These are phyloP conservation scores for Ormyrus labotus DNA, from an alignment of 2,888 invertebrate species.

Conservation along the genomic window DNA sequence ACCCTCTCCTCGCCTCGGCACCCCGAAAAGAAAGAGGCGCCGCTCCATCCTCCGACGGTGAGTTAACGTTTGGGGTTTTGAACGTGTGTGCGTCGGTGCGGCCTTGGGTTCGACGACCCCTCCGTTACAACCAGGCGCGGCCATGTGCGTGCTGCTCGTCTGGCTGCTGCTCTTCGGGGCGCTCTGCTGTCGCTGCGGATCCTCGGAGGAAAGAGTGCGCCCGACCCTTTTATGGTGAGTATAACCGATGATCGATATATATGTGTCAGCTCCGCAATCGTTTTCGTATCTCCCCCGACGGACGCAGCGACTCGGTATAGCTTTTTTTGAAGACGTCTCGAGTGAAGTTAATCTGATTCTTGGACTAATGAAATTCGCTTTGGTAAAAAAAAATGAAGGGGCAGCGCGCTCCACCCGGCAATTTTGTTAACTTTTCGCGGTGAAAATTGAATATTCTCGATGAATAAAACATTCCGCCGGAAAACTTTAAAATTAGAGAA, in stretches of 20 bases:
- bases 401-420: not conserved
- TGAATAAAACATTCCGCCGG: constrained; percentile 9
- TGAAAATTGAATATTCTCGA: not conserved
- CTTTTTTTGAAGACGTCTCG: too few species aligned
- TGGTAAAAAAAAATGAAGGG: not conserved
- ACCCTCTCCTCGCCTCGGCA: too few species aligned
- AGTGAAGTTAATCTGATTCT: too few species aligned
- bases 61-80: too few species aligned
- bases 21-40: too few species aligned
- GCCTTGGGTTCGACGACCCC: too few species aligned
- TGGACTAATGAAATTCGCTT: not conserved
- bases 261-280: too few species aligned
- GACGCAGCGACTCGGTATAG: too few species aligned
- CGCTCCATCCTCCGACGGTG: too few species aligned
- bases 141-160: constrained; percentile 65
- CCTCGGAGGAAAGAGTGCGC: constrained; percentile 67
- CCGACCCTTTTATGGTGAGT: constrained; percentile 69
- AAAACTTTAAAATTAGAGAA: constrained; percentile 4
- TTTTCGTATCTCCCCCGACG: too few species aligned
- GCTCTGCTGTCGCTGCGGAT: constrained; percentile 69
- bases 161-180: constrained; percentile 68
- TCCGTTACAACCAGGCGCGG: constrained; percentile 61
- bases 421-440: not conserved
- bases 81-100: too few species aligned
- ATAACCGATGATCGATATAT: constrained; percentile 19